Percentiles rank a stretch among this genome's conserved stretches.
These are phyloP conservation scores for Parascotia fuliginaria DNA, from an alignment of 2,888 invertebrate genomes.

Conservation along the genomic window DNA sequence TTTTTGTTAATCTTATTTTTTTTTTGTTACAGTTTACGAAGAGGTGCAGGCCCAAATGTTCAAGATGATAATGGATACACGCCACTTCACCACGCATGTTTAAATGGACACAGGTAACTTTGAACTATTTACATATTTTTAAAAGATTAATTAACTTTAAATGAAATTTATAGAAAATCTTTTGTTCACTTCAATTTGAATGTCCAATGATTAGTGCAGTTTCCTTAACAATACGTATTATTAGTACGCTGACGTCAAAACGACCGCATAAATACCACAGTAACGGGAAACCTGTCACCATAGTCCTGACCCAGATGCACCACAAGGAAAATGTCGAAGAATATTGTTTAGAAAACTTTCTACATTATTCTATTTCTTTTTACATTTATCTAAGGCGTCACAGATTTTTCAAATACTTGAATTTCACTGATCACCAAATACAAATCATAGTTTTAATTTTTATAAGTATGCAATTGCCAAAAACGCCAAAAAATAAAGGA, in stretches of 20 bases:
- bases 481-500: too few relatives aligned
- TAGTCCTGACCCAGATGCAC: constrained; percentile 2
- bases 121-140: not conserved
- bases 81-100: constrained; percentile 96
- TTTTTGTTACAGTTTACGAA: constrained; percentile 89
- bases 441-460: too few relatives aligned
- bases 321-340: not conserved
- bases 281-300: constrained; percentile 10
- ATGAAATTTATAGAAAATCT: too few relatives aligned
- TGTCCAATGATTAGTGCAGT: constrained; percentile 2
- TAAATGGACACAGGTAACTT: constrained; percentile 95
- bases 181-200: not conserved
- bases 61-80: constrained; percentile 97
- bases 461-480: too few relatives aligned
- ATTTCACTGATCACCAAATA: too few relatives aligned
- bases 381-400: too few relatives aligned
- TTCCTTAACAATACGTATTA: constrained; percentile 14
- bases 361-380: not conserved
- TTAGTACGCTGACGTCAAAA: constrained; percentile 17
- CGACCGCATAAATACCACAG: constrained; percentile 9
- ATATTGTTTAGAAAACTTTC: constrained; percentile 1
- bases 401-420: too few relatives aligned
- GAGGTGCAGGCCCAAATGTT: constrained; percentile 96
- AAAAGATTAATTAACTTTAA: not conserved
- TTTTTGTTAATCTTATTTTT: constrained; percentile 42